These are phyloP conservation scores for Drosophila anceps DNA, from an alignment of 2,888 invertebrate genomes.

Conservation along the genomic window DNA sequence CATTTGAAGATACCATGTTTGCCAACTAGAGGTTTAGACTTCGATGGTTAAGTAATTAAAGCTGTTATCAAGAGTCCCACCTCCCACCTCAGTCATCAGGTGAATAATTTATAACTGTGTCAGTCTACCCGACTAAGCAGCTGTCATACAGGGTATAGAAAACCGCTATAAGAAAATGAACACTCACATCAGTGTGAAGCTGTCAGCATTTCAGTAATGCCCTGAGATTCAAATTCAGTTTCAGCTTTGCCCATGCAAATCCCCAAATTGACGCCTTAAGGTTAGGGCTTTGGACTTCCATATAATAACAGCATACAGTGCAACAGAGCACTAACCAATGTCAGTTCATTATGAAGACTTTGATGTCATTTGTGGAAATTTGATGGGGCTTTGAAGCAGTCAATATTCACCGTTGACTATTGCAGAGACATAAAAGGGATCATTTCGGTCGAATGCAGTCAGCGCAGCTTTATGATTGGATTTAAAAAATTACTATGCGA, in stretches of 20 bases:
- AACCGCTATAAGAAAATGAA: constrained; percentile 53
- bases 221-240: neutral
- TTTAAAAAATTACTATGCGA: constrained; percentile 65
- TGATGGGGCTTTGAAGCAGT: constrained; percentile 26
- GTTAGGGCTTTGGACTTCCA: constrained; percentile 34
- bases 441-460: constrained; percentile 58
- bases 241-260: constrained; percentile 46
- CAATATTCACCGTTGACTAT: constrained; percentile 11
- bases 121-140: neutral
- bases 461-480: constrained; percentile 44
- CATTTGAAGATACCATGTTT: neutral
- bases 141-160: constrained; percentile 16
- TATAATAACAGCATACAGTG: constrained; percentile 15
- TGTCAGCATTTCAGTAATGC: constrained; percentile 33
- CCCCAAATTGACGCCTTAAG: constrained; percentile 50
- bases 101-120: neutral
- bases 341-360: constrained; percentile 62
- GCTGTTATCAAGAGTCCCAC: neutral
- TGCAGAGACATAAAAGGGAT: constrained; percentile 36
- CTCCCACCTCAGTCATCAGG: neutral
- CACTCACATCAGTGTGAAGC: constrained; percentile 51
- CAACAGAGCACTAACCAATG: constrained; percentile 8
- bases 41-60: neutral
- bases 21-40: neutral
- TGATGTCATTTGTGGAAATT: constrained; percentile 50